phyloP scores from a whole-genome alignment of 2,113 vertebrate species.

The Monarcha castaneiventris region DNA sequence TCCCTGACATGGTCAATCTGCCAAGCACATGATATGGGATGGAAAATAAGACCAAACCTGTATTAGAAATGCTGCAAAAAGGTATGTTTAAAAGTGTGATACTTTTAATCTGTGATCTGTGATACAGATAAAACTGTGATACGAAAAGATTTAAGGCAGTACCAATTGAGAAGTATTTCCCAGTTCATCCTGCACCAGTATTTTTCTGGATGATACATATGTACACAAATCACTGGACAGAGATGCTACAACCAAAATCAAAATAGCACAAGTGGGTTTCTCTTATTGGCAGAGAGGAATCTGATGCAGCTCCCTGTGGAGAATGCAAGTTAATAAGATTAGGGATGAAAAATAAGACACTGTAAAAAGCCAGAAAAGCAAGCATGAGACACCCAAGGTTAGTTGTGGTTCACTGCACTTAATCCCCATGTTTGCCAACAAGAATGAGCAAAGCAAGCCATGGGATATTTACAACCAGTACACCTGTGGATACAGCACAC shows the following conservation, averaged over 20 bases:
- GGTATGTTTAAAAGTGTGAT: background rate
- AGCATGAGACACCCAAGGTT: background rate
- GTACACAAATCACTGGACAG: background rate
- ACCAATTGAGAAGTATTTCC: background rate
- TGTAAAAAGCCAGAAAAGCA: background rate
- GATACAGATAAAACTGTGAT: background rate
- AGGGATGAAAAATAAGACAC: conserved; percentile 21
- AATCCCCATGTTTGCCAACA: background rate
- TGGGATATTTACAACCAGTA: background rate
- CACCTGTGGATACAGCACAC: background rate
- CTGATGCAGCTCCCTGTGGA: background rate
- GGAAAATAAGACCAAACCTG: background rate
- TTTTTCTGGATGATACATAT: background rate
- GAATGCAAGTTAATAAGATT: conserved; percentile 1
- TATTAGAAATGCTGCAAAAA: background rate
- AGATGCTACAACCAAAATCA: background rate
- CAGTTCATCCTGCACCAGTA: background rate
- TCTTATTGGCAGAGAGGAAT: background rate
- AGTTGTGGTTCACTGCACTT: background rate
- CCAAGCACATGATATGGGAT: background rate
- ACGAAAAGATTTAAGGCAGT: background rate
- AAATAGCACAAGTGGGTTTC: background rate
- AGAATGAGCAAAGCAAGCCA: background rate
- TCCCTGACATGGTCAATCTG: background rate
- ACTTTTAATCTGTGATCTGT: no score